Base-by-base conservation (phyloP, 2,888 invertebrate genomes). In the Amphipyra berbera region DNA sequence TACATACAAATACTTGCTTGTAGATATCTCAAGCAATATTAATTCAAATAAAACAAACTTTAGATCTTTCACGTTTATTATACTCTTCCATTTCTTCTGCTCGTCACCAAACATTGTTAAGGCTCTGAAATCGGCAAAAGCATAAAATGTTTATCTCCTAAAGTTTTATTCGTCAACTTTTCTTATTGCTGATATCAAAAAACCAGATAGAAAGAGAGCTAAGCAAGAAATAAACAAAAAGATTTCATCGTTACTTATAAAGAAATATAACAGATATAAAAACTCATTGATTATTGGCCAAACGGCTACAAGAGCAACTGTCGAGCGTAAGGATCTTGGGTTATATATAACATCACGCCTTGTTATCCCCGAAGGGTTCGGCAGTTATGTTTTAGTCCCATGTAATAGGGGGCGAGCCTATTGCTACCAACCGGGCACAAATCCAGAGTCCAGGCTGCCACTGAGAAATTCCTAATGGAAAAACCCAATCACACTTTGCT, bases 141-240 rank as follows among this genome's bases (percentile, higher is more conserved):
- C 68, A 60, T 75, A 75, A 76, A 76, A 69, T 59, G 62, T 75
- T 76, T 76, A 73, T 68, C 54, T 52, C 62, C n/a, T 44, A 61
- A 76, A 78, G 52, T 75, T 67, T 46, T 21, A 47, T 47, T 42
- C 61, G 45, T 49, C 65, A 72, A 76, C 57, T 76, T 64, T 75
- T 72, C 61, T 74, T 70, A 74, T 61, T 59, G 48, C 64, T 45
- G 61, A 55, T 58, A 62, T 72, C 56, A 71, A 75, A 60, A 71
- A 65, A 55, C n/a, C 71, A 64, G 61, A 67, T 56, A 61, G 47
- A 40, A 63, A 70, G 48, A 37, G 48, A 48, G 45, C 46, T 44
- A 60, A 59, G 61, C 38, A 63, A 68, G 57, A 53, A 15, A 58
- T 52, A 64, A 68, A 68, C 73, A 63, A 60, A n/a, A 57, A 27